A percentile compares a stretch with the other conserved stretches of the same genome.
phyloP scores from a whole-genome alignment of 2,113 vertebrate genomes.

The Otus sunia region DNA sequence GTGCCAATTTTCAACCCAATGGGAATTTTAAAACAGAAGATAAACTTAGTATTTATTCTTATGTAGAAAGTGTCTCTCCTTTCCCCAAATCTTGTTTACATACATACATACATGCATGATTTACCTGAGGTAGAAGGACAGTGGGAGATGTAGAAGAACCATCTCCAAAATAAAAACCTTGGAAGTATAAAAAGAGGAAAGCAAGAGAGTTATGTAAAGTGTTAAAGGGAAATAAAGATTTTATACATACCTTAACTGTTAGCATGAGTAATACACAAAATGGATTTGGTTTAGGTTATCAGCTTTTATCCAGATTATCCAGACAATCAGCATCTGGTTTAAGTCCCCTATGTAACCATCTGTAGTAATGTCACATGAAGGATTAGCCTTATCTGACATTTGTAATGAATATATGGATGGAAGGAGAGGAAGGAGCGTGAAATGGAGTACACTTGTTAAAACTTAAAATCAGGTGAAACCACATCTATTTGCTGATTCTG shows the following conservation, averaged over 20 bases:
- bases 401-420: slow-evolving; percentile 38
- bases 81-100: background rate
- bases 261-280: slow-evolving; percentile 53
- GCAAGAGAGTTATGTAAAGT: background rate
- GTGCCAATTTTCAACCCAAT: background rate
- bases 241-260: background rate
- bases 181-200: background rate
- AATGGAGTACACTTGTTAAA: background rate
- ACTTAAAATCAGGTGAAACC: background rate
- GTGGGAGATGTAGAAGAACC: background rate
- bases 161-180: background rate
- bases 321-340: slow-evolving; percentile 55
- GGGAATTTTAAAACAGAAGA: background rate
- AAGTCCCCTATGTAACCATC: slow-evolving; percentile 53
- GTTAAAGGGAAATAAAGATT: background rate
- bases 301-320: slow-evolving; percentile 69
- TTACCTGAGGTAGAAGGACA: background rate
- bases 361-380: slow-evolving; percentile 59
- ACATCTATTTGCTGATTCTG: background rate
- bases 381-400: slow-evolving; percentile 72
- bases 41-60: background rate
- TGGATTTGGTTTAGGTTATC: slow-evolving; percentile 63
- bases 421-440: background rate
- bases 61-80: background rate
- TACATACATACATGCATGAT: background rate